phyloP scores from a whole-genome alignment of 2,113 vertebrate genomes.

The Hemichromis elongatus region DNA sequence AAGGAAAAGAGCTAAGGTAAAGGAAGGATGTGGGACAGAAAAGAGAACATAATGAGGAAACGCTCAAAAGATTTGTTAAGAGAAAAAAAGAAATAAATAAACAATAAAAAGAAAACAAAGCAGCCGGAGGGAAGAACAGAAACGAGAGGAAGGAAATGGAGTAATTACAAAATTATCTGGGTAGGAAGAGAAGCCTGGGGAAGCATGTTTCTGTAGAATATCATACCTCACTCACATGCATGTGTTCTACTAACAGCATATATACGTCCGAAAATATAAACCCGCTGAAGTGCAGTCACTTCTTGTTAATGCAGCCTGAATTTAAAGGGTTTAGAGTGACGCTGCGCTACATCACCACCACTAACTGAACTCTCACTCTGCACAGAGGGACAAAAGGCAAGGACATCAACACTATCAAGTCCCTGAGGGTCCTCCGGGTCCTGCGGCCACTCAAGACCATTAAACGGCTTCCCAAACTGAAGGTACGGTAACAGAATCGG shows the following conservation, averaged over 20 bases:
- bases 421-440: conserved; percentile 90
- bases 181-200: not conserved
- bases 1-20: not conserved
- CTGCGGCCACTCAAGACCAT: conserved; percentile 95
- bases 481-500: conserved; percentile 72
- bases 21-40: not conserved
- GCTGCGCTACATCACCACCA: not conserved
- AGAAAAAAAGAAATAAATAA: not conserved
- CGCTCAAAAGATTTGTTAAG: not conserved
- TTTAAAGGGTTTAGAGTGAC: not conserved
- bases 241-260: conserved; percentile 39
- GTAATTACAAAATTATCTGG: not conserved
- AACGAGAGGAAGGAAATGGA: not conserved
- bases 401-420: conserved; percentile 99
- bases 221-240: conserved; percentile 10
- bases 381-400: conserved; percentile 96
- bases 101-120: not conserved
- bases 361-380: conserved; percentile 58
- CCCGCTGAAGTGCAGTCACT: not conserved
- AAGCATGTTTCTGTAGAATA: conserved; percentile 34
- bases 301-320: not conserved
- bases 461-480: conserved; percentile 92
- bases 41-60: not conserved
- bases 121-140: not conserved
- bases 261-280: not conserved